Percentiles rank a stretch among this genome's conserved stretches.
These are phyloP conservation scores for Nycteola revayana DNA, from an alignment of 2,888 invertebrate genomes.

Conservation along the genomic window DNA sequence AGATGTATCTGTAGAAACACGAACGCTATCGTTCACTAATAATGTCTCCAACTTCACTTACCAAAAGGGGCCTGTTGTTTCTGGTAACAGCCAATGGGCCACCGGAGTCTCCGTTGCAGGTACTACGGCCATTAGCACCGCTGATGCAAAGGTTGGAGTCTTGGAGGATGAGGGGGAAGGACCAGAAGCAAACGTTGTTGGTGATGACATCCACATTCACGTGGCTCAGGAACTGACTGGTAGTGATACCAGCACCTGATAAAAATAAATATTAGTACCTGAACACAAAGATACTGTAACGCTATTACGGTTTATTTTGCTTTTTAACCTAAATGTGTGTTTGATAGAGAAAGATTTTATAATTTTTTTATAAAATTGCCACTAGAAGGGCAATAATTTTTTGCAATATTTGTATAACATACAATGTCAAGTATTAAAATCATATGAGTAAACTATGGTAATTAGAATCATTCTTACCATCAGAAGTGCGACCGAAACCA, in stretches of 20 bases:
- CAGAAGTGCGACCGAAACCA: conserved; percentile 47
- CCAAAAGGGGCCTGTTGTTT: conserved; percentile 29
- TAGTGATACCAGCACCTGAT: conserved; percentile 21
- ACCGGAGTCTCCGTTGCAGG: conserved; percentile 51
- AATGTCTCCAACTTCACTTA: too few species aligned
- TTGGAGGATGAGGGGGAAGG: conserved; percentile 30
- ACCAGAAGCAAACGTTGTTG: conserved; percentile 26
- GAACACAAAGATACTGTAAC: too few species aligned
- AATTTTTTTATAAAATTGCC: too few species aligned
- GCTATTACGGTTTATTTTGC: too few species aligned
- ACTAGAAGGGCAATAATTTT: too few species aligned
- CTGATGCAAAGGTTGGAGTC: conserved; percentile 42
- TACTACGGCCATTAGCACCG: conserved; percentile 33
- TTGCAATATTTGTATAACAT: too few species aligned
- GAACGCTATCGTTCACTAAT: too few species aligned
- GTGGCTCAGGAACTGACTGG: conserved; percentile 23
- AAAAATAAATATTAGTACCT: not conserved
- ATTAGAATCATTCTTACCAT: conserved; percentile 28
- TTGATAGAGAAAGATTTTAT: too few species aligned
- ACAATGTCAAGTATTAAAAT: not conserved
- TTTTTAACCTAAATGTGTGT: too few species aligned
- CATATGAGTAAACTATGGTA: not conserved
- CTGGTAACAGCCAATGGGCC: conserved; percentile 43
- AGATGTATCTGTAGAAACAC: too few species aligned
- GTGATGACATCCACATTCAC: conserved; percentile 30